Base-by-base conservation (phyloP, 2,113 vertebrate genomes). In the Callorhinus ursinus region DNA sequence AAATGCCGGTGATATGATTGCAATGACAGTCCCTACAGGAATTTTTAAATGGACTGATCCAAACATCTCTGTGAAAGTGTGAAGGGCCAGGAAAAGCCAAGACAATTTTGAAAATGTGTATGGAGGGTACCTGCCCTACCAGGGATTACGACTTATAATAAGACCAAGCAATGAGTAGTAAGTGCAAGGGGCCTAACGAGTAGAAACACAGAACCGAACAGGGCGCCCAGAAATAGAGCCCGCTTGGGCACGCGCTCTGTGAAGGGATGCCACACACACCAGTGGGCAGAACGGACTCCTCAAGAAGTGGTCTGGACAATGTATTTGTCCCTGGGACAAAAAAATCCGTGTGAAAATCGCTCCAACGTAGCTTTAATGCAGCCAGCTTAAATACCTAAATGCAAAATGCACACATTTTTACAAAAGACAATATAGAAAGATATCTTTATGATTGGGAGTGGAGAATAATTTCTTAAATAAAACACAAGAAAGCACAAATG, bases 391-490 rank as follows among this genome's bases (percentile, higher is more conserved):
- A 61, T 33, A 46, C 26, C 49, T 85, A 65, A 84, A 46, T 59
- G 24, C 80, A 69, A 95, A 96, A 93, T 80, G 19, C 2, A 88
- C 88, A 67, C 9, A 21, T 31, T 61, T 90, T 90, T 90, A 46
- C 39, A 57, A 69, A 85, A 86, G 39, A 77, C 82, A 85, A 84
- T 51, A 65, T 8, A 42, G 7, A 89, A 83, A 55, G 33, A 51
- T 63, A 53, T 77, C 65, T 90, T 90, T 80, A 51, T 81, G 22
- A 67, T 51, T 94, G 63, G 21, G 19, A 95, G 67, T 12, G 59
- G 55, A 87, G 39, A 77, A 91, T 63, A 49, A 46, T 92, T 95
- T 92, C 36, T 82, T 36, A 39, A 95, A 76, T 39, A 90, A 90
- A 93, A 91, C 53, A 72, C 49, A 80, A 53, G 53, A 82, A 95